Evolutionary conservation across 2,888 invertebrate species (phyloP).

Genomic region (Andrena flavipes): DNA sequence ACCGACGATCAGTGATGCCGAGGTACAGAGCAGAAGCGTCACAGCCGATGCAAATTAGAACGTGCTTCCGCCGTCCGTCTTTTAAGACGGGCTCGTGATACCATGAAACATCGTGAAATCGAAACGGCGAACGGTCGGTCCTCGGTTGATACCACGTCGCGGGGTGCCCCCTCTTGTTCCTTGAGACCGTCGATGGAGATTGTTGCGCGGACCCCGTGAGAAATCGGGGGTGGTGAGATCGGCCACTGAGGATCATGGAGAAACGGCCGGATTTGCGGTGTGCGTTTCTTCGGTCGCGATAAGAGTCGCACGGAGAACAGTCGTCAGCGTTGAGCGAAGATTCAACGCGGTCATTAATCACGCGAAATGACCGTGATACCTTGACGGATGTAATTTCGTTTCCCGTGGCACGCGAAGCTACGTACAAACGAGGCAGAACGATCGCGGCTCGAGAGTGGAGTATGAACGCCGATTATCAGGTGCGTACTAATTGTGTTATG

Average conservation of each 20-base stretch:
- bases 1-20: conserved; percentile 12
- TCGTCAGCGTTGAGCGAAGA: conserved; percentile 5
- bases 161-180: too few species aligned
- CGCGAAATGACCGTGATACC: not conserved
- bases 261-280: not conserved
- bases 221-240: not conserved
- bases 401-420: not conserved
- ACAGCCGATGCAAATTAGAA: conserved; percentile 19
- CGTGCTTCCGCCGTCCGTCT: not conserved
- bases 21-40: not conserved
- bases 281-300: not conserved
- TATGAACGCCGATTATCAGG: conserved; percentile 55
- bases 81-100: conserved; percentile 20
- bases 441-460: conserved; percentile 31
- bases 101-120: not conserved
- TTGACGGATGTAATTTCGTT: not conserved
- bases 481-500: conserved; percentile 33
- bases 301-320: not conserved
- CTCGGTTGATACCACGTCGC: not conserved
- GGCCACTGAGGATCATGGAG: not conserved
- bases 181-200: not conserved
- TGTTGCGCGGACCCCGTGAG: not conserved
- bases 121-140: not conserved
- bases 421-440: conserved; percentile 17
- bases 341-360: not conserved